Evolutionary conservation across 2,888 invertebrate genomes (phyloP), one percentile per base, ranked within the genome.

Genomic region (Netelia inedita): DNA sequence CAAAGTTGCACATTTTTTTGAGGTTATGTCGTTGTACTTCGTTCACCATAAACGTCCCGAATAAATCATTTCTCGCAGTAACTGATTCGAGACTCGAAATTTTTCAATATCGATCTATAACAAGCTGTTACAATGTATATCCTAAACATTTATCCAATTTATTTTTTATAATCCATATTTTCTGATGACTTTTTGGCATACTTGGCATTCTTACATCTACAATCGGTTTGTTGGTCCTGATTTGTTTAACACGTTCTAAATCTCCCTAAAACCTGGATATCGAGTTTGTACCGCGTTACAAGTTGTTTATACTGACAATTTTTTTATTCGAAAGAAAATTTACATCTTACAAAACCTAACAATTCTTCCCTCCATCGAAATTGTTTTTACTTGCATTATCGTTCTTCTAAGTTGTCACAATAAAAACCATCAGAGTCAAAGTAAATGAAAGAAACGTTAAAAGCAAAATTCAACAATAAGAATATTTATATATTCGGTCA

Each of bases 1-100:
- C 1, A 10, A 43, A 41, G 16, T 71, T 78, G 61, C 46, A 68
- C 59, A 50, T 50, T 63, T 23, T 69, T 78, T 79, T 79, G 63
- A 72, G 79, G 79, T 79, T 79, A 79, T 79, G 79, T 79, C 71
- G 35, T 11, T 69, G 46, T 55, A 43, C 28, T 79, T 16, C 21
- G 50, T 68, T 68, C 53, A 50, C 50, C 61, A 61, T 61, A 19
- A 69, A 61, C 11, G 28, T 50, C 61, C 23, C 41, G 50, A 3
- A 46, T 41, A 66, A 75, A 6, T 19, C 55, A 41, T 78, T 78
- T 68, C 46, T 57, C 55, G 41, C 2, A 16, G 1, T 21, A 46
- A 68, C 10, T 53, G 5, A 8, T 9, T 16, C 28, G 61, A 53
- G 28, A 11, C 28, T 19, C 19, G 28, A 41, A 19, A 16, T 21